Evolutionary conservation across 2,888 invertebrate genomes (phyloP), one percentile per base, ranked within the genome.

Genomic region (Heliconius cydno): DNA sequence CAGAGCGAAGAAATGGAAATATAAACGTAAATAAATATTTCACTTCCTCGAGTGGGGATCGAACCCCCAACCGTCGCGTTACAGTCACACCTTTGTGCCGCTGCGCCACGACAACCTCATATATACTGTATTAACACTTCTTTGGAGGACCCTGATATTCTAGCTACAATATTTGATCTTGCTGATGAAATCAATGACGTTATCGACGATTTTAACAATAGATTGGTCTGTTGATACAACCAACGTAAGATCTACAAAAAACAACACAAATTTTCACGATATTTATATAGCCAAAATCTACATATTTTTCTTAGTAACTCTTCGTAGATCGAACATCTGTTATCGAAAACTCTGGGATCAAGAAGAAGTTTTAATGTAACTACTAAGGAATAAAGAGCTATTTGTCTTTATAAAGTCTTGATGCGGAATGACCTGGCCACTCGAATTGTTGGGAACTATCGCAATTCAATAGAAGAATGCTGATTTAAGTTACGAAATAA

Each of bases 361-460:
- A 76, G 78, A 85, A 86, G 89, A 92, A 91, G 89, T 92, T 92
- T 91, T 91, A 92, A 93, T 91, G 92, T 87, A 65, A 63, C 65
- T 75, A 88, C 67, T 90, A 90, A 84, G 90, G 89, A 89, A 92
- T 92, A 92, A 92, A 92, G 92, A 87, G 84, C 90, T 88, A 90
- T 93, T 92, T 92, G 89, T 92, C 91, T 92, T 91, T 90, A 91
- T 90, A 90, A 86, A 85, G 86, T 88, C 86, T 74, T 83, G 84
- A 86, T 85, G 86, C 83, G 85, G 84, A 82, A 83, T 82, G 83
- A 82, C 82, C 81, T 80, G 82, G 80, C 82, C 79, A 80, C 70
- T 75, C 74, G 78, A 74, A 78, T 78, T 77, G 77, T 75, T 82
- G 65, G 79, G 74, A 83, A 85, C 84, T 83, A 84, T 82, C 71